These are phyloP conservation scores for Steinernema khuongi DNA, from an alignment of 1,140 invertebrate genomes.

Conservation along the genomic window DNA sequence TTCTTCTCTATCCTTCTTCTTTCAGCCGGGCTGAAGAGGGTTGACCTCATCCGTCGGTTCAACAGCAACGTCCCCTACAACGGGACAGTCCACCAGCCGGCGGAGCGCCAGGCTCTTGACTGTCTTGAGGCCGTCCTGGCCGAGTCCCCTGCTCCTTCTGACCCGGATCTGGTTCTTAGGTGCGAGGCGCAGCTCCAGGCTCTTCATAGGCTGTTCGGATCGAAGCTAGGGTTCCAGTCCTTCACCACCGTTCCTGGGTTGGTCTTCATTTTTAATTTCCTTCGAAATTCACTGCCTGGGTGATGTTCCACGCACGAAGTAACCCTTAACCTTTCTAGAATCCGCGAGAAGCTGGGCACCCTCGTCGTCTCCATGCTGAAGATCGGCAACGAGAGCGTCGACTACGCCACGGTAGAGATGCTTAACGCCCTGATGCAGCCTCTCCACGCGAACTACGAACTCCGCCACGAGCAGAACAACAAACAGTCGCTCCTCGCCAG, in stretches of 20 bases:
- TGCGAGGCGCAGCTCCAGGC: slow-evolving; percentile 86
- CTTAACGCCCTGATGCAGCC: slow-evolving; percentile 96
- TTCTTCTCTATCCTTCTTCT: not conserved
- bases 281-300: slow-evolving; percentile 18
- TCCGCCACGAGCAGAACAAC: slow-evolving; percentile 93
- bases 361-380: slow-evolving; percentile 86
- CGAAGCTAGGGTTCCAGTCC: slow-evolving; percentile 91
- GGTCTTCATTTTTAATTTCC: slow-evolving; percentile 38
- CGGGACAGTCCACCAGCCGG: slow-evolving; percentile 88
- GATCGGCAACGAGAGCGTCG: slow-evolving; percentile 78
- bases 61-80: slow-evolving; percentile 96
- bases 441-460: slow-evolving; percentile 88
- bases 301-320: not conserved
- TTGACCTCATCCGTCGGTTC: slow-evolving; percentile 74
- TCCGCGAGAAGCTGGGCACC: slow-evolving; percentile 85
- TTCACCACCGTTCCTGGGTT: slow-evolving; percentile 84
- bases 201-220: slow-evolving; percentile 81
- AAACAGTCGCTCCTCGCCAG: slow-evolving; percentile 90
- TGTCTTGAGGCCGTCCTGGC: slow-evolving; percentile 73
- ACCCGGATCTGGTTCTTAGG: slow-evolving; percentile 65
- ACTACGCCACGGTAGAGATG: slow-evolving; percentile 92
- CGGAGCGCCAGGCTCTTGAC: slow-evolving; percentile 84
- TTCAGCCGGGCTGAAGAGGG: slow-evolving; percentile 68
- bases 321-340: slow-evolving; percentile 65
- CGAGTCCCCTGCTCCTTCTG: slow-evolving; percentile 55